A percentile compares a stretch with the other conserved stretches of the same genome.
These are phyloP conservation scores for Amphiprion ocellaris DNA, from an alignment of 2,113 vertebrate species.

Conservation along the genomic window DNA sequence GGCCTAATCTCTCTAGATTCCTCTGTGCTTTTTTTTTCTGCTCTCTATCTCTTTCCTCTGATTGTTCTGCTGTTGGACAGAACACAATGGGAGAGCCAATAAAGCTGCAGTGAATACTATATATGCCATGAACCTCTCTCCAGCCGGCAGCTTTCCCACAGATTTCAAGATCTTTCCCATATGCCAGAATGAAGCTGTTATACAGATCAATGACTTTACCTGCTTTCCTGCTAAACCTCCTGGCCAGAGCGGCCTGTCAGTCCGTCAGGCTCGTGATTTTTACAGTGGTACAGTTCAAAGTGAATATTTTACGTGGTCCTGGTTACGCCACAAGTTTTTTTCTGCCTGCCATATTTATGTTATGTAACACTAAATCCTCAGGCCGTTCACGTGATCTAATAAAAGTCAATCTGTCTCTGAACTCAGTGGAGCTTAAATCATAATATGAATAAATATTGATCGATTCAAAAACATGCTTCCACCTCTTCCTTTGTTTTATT, in stretches of 20 bases:
- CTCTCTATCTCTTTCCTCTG: conserved; percentile 47
- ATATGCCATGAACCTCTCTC: conserved; percentile 24
- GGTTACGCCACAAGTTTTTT: conserved; percentile 11
- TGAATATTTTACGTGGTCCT: conserved; percentile 33
- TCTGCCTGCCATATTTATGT: conserved; percentile 23
- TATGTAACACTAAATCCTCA: conserved; percentile 21
- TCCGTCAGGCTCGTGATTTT: conserved; percentile 48
- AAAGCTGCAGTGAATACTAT: conserved; percentile 31
- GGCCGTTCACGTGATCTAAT: conserved; percentile 18
- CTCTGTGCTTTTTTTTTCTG: conserved; percentile 5
- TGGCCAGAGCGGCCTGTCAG: conserved; percentile 32
- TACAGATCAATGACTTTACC: conserved; percentile 67
- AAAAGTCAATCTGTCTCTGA: conserved; percentile 5
- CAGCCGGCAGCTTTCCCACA: conserved; percentile 52
- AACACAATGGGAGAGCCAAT: conserved; percentile 61
- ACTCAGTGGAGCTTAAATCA: not conserved
- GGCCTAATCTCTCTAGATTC: conserved; percentile 1
- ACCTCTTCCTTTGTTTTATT: too few species aligned
- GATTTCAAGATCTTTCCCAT: conserved; percentile 64
- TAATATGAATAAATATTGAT: not conserved
- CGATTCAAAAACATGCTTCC: conserved; percentile 11
- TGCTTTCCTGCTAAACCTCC: conserved; percentile 40
- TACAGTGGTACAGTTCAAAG: conserved; percentile 46
- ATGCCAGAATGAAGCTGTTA: conserved; percentile 58
- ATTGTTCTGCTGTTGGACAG: conserved; percentile 62